Evolutionary conservation across 2,888 invertebrate genomes (phyloP).

Genomic region (Isotomurus palustris): DNA sequence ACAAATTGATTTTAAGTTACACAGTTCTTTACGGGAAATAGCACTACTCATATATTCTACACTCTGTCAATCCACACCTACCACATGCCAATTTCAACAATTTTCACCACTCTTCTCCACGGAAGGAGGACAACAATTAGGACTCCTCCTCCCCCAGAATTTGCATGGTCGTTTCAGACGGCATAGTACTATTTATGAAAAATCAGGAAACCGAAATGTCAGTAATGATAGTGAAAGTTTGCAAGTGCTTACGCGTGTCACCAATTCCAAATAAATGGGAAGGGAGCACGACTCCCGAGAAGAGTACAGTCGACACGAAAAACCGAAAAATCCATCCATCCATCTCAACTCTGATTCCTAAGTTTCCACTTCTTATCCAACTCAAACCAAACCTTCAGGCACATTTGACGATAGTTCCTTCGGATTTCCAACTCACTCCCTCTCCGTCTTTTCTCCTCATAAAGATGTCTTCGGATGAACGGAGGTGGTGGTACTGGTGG

Average conservation of each 20-base stretch:
- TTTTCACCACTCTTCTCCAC: too few species aligned
- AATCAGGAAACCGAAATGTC: too few species aligned
- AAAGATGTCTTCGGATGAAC: not conserved
- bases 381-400: constrained; percentile 27
- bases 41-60: too few species aligned
- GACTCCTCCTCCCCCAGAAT: too few species aligned
- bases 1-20: too few species aligned
- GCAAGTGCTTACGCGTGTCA: constrained; percentile 46
- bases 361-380: constrained; percentile 11
- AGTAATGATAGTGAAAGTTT: constrained; percentile 37
- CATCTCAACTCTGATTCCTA: constrained; percentile 36
- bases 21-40: too few species aligned
- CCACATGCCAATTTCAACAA: too few species aligned
- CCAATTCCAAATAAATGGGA: constrained; percentile 40
- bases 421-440: not conserved
- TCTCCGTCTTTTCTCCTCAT: not conserved
- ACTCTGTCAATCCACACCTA: too few species aligned
- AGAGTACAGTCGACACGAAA: constrained; percentile 33
- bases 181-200: not conserved
- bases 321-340: constrained; percentile 41
- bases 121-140: too few species aligned
- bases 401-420: constrained; percentile 23
- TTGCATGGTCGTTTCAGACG: too few species aligned
- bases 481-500: too few species aligned
- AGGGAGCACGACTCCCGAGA: constrained; percentile 35